phyloP scores from a whole-genome alignment of 2,113 vertebrate genomes.

The Mustelus asterias region DNA sequence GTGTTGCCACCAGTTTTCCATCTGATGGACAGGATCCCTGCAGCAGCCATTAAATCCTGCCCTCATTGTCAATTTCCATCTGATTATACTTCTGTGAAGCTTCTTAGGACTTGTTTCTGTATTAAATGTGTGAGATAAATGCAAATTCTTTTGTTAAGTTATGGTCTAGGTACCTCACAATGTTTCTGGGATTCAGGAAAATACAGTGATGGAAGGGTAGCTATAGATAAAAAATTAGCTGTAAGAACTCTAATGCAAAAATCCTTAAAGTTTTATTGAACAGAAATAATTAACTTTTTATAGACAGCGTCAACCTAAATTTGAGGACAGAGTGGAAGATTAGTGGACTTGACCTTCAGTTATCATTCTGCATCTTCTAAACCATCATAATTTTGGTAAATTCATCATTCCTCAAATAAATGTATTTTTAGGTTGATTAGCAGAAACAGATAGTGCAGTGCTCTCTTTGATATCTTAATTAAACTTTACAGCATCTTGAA shows the following conservation, averaged over 20 bases:
- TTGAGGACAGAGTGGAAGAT: background rate
- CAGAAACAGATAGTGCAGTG: background rate
- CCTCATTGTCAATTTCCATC: background rate
- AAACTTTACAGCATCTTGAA: background rate
- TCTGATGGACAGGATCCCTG: background rate
- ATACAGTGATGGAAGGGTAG: background rate
- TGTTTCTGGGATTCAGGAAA: background rate
- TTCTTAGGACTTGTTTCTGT: background rate
- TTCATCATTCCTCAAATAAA: background rate
- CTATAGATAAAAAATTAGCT: background rate
- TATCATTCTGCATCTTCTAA: background rate
- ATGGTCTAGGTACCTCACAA: background rate
- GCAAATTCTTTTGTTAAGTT: background rate
- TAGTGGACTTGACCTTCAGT: background rate
- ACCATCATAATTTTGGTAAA: background rate
- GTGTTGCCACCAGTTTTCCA: background rate
- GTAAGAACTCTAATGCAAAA: background rate
- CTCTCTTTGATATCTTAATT: slow-evolving; percentile 28
- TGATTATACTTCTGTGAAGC: too few relatives aligned
- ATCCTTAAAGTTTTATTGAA: background rate
- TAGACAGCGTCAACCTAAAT: background rate
- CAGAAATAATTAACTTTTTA: background rate
- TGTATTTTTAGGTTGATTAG: slow-evolving; percentile 18
- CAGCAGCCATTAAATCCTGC: background rate
- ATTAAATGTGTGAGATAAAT: background rate